Conservation (phyloP, 2,797 vertebrate genomes). For the Hydrocynus forskahlii region DNA sequence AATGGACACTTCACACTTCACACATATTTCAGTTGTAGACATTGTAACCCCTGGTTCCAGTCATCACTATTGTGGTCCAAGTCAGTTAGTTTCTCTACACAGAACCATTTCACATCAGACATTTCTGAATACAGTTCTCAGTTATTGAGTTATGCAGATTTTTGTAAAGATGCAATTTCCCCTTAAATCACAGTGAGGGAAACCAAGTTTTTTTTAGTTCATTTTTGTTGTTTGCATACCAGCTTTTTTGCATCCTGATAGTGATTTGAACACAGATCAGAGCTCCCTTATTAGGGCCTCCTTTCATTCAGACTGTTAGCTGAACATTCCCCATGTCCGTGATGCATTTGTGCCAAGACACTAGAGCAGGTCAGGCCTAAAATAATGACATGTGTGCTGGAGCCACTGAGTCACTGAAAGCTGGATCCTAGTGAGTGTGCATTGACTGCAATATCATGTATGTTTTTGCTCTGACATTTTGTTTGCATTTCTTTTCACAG, state of each 20-base stretch:
- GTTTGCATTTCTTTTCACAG: neutral
- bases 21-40: too few relatives aligned
- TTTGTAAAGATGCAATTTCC: too few relatives aligned
- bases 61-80: too few relatives aligned
- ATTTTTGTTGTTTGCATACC: too few relatives aligned
- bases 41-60: too few relatives aligned
- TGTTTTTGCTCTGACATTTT: neutral
- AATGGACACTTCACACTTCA: too few relatives aligned
- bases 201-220: too few relatives aligned
- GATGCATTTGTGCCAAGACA: slow-evolving; percentile 54
- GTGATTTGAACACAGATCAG: neutral
- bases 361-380: slow-evolving; percentile 22
- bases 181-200: too few relatives aligned
- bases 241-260: neutral
- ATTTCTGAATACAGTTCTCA: too few relatives aligned
- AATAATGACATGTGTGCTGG: neutral
- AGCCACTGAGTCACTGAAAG: neutral
- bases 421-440: neutral
- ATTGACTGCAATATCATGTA: neutral
- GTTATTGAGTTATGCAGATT: too few relatives aligned
- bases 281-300: neutral
- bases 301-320: slow-evolving; percentile 42
- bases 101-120: too few relatives aligned
- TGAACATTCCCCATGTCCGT: slow-evolving; percentile 67
- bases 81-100: too few relatives aligned